phyloP scores from a whole-genome alignment of 2,888 invertebrate species.

The Neoascia interrupta region DNA sequence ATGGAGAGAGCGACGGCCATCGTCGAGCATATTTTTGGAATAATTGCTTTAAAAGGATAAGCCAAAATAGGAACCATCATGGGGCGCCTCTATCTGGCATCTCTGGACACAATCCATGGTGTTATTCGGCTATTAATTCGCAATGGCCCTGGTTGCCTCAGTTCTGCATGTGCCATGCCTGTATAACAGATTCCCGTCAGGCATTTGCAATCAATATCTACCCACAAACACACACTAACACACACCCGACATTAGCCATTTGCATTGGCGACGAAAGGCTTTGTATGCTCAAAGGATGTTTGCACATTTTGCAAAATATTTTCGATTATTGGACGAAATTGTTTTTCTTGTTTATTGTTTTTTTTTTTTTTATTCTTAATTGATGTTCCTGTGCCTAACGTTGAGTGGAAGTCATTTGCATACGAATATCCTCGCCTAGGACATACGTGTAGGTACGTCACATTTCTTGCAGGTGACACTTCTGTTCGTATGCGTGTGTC shows the following conservation, averaged over 20 bases:
- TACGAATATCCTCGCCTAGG: constrained; percentile 20
- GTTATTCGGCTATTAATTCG: constrained; percentile 64
- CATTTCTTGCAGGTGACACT: too few relatives aligned
- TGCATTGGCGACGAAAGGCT: constrained; percentile 3
- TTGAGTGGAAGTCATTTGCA: constrained; percentile 39
- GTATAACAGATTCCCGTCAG: constrained; percentile 35
- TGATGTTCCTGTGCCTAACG: constrained; percentile 18
- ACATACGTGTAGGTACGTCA: neutral
- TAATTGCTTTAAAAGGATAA: constrained; percentile 65
- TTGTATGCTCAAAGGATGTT: constrained; percentile 50
- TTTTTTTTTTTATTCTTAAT: neutral
- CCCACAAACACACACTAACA: constrained; percentile 1
- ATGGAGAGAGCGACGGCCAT: constrained; percentile 34
- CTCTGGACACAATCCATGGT: constrained; percentile 55
- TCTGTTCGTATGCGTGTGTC: neutral
- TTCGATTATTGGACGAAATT: constrained; percentile 52
- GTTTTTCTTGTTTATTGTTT: constrained; percentile 5
- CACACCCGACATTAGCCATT: too few relatives aligned
- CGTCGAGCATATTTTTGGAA: constrained; percentile 64
- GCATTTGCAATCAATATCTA: constrained; percentile 41
- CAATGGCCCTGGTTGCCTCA: constrained; percentile 51
- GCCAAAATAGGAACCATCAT: constrained; percentile 53
- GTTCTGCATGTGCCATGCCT: too few relatives aligned
- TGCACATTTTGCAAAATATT: constrained; percentile 54
- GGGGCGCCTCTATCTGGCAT: constrained; percentile 33